phyloP scores from a whole-genome alignment of 2,888 invertebrate genomes.

The Oeneis ivallda region DNA sequence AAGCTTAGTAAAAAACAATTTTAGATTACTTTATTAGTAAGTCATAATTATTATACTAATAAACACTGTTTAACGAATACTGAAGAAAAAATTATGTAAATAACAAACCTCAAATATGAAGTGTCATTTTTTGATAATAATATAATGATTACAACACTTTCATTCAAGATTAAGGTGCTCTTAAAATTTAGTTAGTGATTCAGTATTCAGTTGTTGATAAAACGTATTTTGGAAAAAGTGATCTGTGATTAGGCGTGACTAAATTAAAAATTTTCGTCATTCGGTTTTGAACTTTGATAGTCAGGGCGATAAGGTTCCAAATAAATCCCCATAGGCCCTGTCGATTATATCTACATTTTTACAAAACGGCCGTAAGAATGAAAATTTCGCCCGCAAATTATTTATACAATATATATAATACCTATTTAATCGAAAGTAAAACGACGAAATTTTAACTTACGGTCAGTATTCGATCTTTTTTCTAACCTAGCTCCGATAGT shows the following conservation, averaged over 20 bases:
- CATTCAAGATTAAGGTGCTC: neutral
- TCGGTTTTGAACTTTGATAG: conserved; percentile 12
- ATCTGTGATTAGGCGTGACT: conserved; percentile 7
- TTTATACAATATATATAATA: conserved; percentile 35
- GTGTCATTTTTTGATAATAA: neutral
- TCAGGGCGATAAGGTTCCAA: conserved; percentile 17
- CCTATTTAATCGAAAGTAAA: conserved; percentile 21
- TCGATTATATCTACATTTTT: conserved; percentile 37
- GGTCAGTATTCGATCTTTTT: conserved; percentile 22
- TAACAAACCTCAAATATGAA: no score
- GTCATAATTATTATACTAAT: conserved; percentile 5
- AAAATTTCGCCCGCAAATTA: conserved; percentile 24
- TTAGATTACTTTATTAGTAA: conserved; percentile 14
- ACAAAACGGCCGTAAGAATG: conserved; percentile 30
- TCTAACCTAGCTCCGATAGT: conserved; percentile 10
- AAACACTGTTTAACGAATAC: conserved; percentile 2
- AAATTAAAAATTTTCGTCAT: conserved; percentile 21
- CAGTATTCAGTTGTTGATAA: neutral
- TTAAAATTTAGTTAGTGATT: neutral
- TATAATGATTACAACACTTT: neutral
- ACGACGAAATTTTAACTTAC: conserved; percentile 28
- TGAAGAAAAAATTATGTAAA: neutral
- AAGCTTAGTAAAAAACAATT: conserved; percentile 9
- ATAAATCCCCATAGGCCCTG: conserved; percentile 16
- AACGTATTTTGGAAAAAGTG: neutral